Percentiles rank a stretch among this genome's conserved stretches.
These are phyloP conservation scores for Whitmania pigra DNA, from an alignment of 1,140 invertebrate genomes.

Conservation along the genomic window DNA sequence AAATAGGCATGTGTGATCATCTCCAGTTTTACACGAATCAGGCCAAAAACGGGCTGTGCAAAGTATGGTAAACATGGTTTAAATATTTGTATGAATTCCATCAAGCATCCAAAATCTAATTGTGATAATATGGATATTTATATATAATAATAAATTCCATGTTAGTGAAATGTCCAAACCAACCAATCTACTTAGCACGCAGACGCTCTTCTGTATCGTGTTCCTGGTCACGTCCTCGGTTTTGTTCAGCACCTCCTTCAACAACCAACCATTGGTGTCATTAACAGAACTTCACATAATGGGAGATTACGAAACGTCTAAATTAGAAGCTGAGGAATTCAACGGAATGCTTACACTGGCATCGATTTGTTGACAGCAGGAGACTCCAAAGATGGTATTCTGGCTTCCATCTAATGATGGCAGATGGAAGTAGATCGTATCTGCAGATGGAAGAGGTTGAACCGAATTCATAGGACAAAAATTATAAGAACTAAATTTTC, in stretches of 20 bases:
- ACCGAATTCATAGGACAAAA: background rate
- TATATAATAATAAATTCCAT: constrained; percentile 13
- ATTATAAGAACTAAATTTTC: too few species aligned
- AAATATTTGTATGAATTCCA: too few species aligned
- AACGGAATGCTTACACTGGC: constrained; percentile 40
- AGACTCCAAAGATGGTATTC: constrained; percentile 84
- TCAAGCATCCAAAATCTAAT: too few species aligned
- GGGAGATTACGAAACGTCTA: too few species aligned
- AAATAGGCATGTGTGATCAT: constrained; percentile 94
- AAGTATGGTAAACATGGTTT: constrained; percentile 8
- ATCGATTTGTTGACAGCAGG: constrained; percentile 93
- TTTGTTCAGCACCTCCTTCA: constrained; percentile 73
- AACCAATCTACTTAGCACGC: constrained; percentile 65
- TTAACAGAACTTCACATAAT: too few species aligned
- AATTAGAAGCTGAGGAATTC: background rate
- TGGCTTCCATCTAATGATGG: constrained; percentile 51
- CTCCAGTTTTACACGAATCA: constrained; percentile 64
- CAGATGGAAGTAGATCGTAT: constrained; percentile 91
- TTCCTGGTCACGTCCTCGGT: constrained; percentile 94
- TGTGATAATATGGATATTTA: background rate
- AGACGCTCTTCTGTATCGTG: constrained; percentile 84
- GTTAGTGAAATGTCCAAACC: constrained; percentile 61
- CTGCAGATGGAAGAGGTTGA: constrained; percentile 39
- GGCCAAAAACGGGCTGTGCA: constrained; percentile 39
- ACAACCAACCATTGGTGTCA: constrained; percentile 28